phyloP scores from a whole-genome alignment of 2,113 vertebrate species.

The Eulemur macaco region DNA sequence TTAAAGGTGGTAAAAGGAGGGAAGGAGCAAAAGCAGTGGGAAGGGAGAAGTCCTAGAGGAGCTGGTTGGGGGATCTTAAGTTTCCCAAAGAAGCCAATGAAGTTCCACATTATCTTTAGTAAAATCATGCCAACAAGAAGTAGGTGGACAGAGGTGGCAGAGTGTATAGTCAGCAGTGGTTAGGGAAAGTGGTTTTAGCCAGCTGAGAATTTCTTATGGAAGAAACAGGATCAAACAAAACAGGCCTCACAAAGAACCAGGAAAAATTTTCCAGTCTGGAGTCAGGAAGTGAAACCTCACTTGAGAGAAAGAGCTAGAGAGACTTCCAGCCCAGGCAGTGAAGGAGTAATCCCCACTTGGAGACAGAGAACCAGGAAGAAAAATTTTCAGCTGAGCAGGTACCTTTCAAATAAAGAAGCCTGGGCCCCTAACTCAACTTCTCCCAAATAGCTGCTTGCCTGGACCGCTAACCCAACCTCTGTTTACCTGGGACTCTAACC shows the following conservation, averaged over 20 bases:
- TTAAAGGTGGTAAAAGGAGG: background rate
- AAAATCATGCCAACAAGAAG: background rate
- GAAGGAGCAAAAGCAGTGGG: background rate
- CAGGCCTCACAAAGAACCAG: background rate
- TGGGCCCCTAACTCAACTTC: background rate
- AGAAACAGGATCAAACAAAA: background rate
- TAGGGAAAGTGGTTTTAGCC: background rate
- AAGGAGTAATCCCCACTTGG: background rate
- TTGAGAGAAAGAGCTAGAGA: background rate
- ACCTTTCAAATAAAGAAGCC: background rate
- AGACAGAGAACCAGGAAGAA: background rate
- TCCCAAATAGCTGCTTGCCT: background rate
- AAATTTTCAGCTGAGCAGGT: background rate
- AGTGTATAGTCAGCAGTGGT: background rate
- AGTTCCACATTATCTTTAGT: background rate
- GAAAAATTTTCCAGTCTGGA: background rate
- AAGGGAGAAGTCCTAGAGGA: background rate
- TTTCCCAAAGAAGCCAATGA: background rate
- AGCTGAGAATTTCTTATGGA: background rate
- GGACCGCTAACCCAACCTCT: background rate
- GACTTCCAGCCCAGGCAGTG: background rate
- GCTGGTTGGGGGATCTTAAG: background rate
- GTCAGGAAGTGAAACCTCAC: background rate
- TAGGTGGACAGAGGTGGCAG: background rate
- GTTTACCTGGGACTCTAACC: background rate